Evolutionary conservation across 1,140 invertebrate species (phyloP), one percentile per base, ranked within the genome.

Genomic region (Eciton burchellii): DNA sequence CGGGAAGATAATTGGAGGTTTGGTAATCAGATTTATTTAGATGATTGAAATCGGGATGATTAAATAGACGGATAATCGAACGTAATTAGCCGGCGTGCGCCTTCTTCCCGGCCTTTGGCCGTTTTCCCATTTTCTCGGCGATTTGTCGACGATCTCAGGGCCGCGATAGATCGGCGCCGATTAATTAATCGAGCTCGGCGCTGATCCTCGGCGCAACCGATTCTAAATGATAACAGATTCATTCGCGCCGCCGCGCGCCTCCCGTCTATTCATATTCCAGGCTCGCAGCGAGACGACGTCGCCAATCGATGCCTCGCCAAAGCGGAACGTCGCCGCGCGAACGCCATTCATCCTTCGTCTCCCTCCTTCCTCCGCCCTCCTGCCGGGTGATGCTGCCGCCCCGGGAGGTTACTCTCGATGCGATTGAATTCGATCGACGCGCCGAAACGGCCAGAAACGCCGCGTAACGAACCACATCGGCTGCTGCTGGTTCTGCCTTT

Each of bases 381-480:
- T n/a, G n/a, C n/a, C n/a, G n/a, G n/a, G n/a, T n/a, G 63, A 79
- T 79, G 74, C 41, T 70, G 52, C 35, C 29, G 68, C 56, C n/a
- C n/a, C 35, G 63, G n/a, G 68, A 79, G 70, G 74, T 79, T 79
- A 79, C 62, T 79, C 43, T 68, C 74, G 56, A 56, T 70, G 35
- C 35, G 24, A 70, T 43, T 29, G 63, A 35, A 70, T 70, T 68
- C 63, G 62, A 43, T 68, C 49, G 24, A 41, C 72, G 24, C 72
- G 24, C 45, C 21, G 45, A 21, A 41, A 24, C n/a, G n/a, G n/a
- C n/a, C n/a, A 76, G 54, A 56, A 1, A 4, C 19, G 16, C n/a
- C 5, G 29, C 29, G 59, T 26, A 21, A 62, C 26, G 35, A 62
- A 68, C 21, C 29, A 66, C 49, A n/a, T n/a, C n/a, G n/a, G n/a